Evolutionary conservation across 2,113 vertebrate genomes (phyloP), one percentile per base, ranked within the genome.

Genomic region (Xenopus laevis): DNA sequence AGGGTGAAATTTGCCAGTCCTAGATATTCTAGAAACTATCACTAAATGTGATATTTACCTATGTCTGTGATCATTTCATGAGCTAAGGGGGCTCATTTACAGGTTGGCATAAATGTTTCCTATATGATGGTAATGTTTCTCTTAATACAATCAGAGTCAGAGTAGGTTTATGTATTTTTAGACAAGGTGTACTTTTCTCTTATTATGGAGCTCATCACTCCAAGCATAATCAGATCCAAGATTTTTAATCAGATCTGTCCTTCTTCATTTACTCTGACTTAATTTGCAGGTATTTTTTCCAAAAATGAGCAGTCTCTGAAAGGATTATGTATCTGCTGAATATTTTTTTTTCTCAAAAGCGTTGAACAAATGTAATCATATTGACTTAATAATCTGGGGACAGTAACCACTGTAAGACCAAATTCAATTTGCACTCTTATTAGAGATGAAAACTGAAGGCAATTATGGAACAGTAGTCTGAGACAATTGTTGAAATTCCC

Each of bases 401-500:
- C 63, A 46, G 33, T 46, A 20, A 7, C 63, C 63, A 65, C 33
- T 40, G 17, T 64, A 17, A 65, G 46, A 45, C n/a, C 40, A 40
- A 65, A 46, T 46, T 45, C 20, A 65, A 65, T 65, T 65, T 40
- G 16, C 63, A 65, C 16, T 46, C 63, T 65, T 65, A 65, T 65
- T 45, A 65, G 2, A 17, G 16, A 55, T 55, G 53, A 55, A 55
- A 55, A n/a, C 53, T n/a, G 16, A 55, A 9, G 17, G 16, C 17
- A 55, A 55, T 55, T 55, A 18, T 40, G 17, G 15, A 65, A 40
- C 15, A 46, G 33, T 40, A 46, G 15, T 55, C 15, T 55, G 18
- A 7, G 47, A 50, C 47, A 50, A 40, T 7, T 40, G 33, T 40
- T 40, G 33, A 40, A 40, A 40, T 40, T 40, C 33, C 33, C 6